Conservation (phyloP, 2,888 invertebrate genomes). For the Oligia fasciuncula region DNA sequence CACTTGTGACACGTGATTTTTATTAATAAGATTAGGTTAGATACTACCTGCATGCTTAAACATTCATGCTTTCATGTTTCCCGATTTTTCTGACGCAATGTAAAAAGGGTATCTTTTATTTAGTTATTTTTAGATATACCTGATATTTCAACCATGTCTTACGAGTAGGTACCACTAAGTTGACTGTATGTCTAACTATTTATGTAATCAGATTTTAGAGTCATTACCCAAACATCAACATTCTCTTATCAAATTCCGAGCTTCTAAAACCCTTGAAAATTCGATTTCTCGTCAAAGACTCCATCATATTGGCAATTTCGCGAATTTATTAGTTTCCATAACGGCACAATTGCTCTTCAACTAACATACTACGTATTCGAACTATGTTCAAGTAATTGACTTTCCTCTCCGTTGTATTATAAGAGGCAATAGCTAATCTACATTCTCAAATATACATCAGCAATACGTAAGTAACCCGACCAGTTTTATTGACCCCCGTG, state of each 20-base stretch:
- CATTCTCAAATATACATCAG: slow-evolving; percentile 84
- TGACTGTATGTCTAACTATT: background rate
- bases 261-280: slow-evolving; percentile 69
- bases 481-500: slow-evolving; percentile 73
- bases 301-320: slow-evolving; percentile 77
- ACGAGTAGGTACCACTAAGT: background rate
- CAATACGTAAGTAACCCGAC: slow-evolving; percentile 74
- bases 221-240: slow-evolving; percentile 45
- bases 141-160: background rate
- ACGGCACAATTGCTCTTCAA: slow-evolving; percentile 78
- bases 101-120: background rate
- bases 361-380: slow-evolving; percentile 77
- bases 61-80: no score
- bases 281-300: slow-evolving; percentile 72
- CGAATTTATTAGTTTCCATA: slow-evolving; percentile 78
- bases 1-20: no score
- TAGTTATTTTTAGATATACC: background rate
- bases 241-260: slow-evolving; percentile 40
- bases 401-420: slow-evolving; percentile 79
- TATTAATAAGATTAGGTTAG: background rate
- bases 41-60: background rate
- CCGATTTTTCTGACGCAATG: no score
- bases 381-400: slow-evolving; percentile 87
- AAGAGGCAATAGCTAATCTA: slow-evolving; percentile 87
- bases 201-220: slow-evolving; percentile 30